A percentile compares a stretch with the other conserved stretches of the same genome.
phyloP scores from a whole-genome alignment of 1,140 invertebrate genomes.

The Propsilocerus akamusi region DNA sequence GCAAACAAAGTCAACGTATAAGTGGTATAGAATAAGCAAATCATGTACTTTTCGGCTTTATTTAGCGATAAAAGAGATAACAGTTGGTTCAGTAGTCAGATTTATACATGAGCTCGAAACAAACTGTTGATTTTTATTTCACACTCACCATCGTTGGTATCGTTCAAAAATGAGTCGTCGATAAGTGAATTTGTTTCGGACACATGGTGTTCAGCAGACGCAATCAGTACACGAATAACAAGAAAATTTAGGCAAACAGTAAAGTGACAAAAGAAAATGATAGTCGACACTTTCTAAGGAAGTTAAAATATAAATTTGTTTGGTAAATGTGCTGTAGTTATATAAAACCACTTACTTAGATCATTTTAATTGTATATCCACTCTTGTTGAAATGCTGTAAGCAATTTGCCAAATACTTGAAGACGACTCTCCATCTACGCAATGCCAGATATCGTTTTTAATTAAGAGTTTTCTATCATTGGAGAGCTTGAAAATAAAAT shows the following conservation, averaged over 20 bases:
- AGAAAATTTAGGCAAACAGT: not conserved
- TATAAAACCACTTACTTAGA: too few relatives aligned
- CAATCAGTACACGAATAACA: not conserved
- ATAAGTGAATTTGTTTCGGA: not conserved
- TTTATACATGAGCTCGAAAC: too few relatives aligned
- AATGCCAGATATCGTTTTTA: not conserved
- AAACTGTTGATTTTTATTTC: not conserved
- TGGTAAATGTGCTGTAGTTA: too few relatives aligned
- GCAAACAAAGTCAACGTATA: not conserved
- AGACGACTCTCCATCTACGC: not conserved
- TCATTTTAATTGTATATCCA: too few relatives aligned
- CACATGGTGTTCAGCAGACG: not conserved
- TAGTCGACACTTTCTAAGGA: too few relatives aligned
- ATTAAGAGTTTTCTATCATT: too few relatives aligned
- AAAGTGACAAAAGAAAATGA: not conserved
- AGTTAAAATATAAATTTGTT: too few relatives aligned
- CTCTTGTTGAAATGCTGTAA: too few relatives aligned
- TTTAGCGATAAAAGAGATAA: not conserved
- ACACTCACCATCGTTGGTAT: not conserved
- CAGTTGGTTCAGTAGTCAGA: not conserved
- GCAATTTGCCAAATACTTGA: too few relatives aligned
- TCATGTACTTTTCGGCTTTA: not conserved
- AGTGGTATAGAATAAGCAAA: not conserved
- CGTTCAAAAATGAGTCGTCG: too few relatives aligned
- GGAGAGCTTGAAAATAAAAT: too few relatives aligned